phyloP scores from a whole-genome alignment of 2,888 invertebrate genomes.

The Platycnemis pennipes region DNA sequence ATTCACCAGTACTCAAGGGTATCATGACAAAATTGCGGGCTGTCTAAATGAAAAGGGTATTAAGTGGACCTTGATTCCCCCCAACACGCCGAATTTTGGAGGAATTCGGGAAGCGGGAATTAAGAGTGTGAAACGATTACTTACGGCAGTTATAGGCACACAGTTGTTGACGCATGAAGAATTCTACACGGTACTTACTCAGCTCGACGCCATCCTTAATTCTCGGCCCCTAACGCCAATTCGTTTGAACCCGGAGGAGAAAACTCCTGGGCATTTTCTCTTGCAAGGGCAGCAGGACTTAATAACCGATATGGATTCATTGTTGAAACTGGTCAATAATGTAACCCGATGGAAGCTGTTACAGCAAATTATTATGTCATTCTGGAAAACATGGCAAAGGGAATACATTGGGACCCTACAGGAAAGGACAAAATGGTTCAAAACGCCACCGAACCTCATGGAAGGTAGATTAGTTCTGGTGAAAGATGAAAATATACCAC shows the following conservation, averaged over 20 bases:
- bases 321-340: neutral
- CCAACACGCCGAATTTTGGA: neutral
- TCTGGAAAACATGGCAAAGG: neutral
- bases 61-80: neutral
- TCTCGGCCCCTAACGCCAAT: neutral
- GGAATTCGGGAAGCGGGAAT: neutral
- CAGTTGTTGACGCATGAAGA: neutral
- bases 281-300: neutral
- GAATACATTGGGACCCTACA: neutral
- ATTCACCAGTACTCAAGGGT: neutral
- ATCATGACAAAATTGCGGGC: neutral
- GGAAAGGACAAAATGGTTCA: neutral
- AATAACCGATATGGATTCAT: neutral
- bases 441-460: neutral
- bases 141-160: neutral
- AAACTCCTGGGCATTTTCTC: neutral
- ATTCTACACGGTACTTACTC: neutral
- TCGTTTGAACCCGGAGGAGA: neutral
- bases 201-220: neutral
- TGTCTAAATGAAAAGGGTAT: neutral
- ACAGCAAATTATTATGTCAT: neutral
- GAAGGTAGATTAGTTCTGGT: no score
- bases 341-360: neutral
- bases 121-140: neutral
- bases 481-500: no score